Evolutionary conservation across 2,797 vertebrate species (phyloP).

Genomic region (Australoheros facetus): DNA sequence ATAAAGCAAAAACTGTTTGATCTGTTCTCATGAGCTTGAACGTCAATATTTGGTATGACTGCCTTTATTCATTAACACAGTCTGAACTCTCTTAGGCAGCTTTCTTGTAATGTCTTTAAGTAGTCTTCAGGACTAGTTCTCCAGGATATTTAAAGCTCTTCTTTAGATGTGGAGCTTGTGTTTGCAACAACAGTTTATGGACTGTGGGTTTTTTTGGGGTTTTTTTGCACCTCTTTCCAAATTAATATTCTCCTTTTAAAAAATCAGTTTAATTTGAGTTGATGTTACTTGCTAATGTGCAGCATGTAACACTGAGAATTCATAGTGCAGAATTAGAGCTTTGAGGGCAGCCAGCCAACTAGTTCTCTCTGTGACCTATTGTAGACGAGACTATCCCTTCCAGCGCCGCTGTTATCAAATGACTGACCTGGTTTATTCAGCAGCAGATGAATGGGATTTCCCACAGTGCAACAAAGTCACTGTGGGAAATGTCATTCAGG

Average conservation of each 20-base stretch:
- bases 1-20: background rate
- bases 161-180: background rate
- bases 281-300: background rate
- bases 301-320: background rate
- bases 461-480: slow-evolving; percentile 42
- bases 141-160: background rate
- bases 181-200: background rate
- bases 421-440: slow-evolving; percentile 67
- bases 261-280: background rate
- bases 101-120: background rate
- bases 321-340: slow-evolving; percentile 9
- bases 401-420: slow-evolving; percentile 52
- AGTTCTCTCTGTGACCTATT: slow-evolving; percentile 40
- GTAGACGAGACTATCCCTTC: slow-evolving; percentile 37
- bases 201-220: background rate
- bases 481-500: slow-evolving; percentile 37
- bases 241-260: background rate
- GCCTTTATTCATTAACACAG: too few species aligned
- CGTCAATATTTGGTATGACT: background rate
- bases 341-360: slow-evolving; percentile 32
- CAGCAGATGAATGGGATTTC: slow-evolving; percentile 59
- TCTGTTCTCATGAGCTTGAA: background rate
- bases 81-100: background rate
- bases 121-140: background rate
- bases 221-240: background rate